Conservation (phyloP, 2,113 vertebrate species). For the Hyaena hyaena region DNA sequence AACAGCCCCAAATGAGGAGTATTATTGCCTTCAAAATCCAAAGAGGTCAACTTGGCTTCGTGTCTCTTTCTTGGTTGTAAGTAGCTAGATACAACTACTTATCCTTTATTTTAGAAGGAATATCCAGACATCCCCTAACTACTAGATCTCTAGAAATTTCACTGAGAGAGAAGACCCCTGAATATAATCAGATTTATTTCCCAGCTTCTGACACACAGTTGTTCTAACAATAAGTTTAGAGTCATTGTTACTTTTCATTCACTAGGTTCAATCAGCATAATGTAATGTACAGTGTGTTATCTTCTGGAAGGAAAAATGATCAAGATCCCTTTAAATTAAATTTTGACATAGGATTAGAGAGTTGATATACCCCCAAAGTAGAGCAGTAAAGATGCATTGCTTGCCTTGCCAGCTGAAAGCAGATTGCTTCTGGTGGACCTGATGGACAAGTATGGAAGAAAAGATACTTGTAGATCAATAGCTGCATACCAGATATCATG, state of each 20-base stretch:
- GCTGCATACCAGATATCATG: not conserved
- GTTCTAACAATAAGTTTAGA: not conserved
- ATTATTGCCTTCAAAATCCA: not conserved
- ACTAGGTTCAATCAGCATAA: not conserved
- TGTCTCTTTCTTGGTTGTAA: not conserved
- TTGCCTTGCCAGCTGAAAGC: not conserved
- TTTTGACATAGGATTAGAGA: not conserved
- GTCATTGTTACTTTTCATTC: not conserved
- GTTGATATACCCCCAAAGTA: not conserved
- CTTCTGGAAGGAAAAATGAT: not conserved
- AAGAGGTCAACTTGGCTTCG: not conserved
- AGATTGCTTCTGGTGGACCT: not conserved
- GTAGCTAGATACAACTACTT: not conserved
- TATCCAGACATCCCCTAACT: not conserved
- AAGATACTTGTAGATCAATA: not conserved
- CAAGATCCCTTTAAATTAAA: not conserved
- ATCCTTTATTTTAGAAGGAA: not conserved
- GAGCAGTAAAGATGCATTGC: not conserved
- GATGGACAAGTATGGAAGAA: not conserved
- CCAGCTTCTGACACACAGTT: not conserved
- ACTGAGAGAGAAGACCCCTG: not conserved
- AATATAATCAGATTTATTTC: not conserved
- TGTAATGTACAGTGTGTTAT: not conserved
- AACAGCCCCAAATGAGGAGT: not conserved
- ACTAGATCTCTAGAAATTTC: not conserved